Percentiles rank a stretch among this genome's conserved stretches.
These are phyloP conservation scores for Chromoteleia sp. DNA, from an alignment of 2,888 invertebrate genomes.

Conservation along the genomic window DNA sequence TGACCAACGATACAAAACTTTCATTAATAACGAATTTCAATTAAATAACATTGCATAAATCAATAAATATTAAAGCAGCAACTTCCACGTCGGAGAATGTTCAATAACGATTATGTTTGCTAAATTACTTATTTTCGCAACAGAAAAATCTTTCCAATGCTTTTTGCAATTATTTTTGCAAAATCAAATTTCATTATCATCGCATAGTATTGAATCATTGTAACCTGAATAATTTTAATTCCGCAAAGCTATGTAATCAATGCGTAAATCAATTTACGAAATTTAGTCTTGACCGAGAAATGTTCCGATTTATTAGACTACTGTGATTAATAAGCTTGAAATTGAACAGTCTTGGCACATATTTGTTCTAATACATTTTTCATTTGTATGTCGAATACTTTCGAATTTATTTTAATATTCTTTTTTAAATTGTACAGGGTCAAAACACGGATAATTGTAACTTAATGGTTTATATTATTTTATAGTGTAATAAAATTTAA, in stretches of 20 bases:
- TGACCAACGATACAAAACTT: background rate
- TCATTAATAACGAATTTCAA: background rate
- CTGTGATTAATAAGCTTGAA: constrained; percentile 6
- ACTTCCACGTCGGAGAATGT: background rate
- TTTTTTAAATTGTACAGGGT: too few species aligned
- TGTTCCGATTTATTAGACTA: background rate
- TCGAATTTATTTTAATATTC: too few species aligned
- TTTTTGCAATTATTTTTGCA: constrained; percentile 1
- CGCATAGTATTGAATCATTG: constrained; percentile 13
- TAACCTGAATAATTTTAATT: constrained; percentile 14
- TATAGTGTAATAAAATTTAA: too few species aligned
- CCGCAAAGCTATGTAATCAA: constrained; percentile 6
- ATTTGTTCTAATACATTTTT: background rate
- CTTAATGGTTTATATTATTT: too few species aligned
- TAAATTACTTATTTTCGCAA: constrained; percentile 18
- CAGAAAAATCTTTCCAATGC: constrained; percentile 1
- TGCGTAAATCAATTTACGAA: constrained; percentile 29
- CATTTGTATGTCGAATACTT: too few species aligned
- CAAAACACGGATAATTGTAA: too few species aligned
- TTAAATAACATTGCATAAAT: background rate
- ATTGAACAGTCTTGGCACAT: constrained; percentile 1
- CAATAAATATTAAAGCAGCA: background rate
- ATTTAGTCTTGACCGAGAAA: too few species aligned
- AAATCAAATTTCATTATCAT: constrained; percentile 1
- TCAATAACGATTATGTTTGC: constrained; percentile 1